Base-by-base conservation (phyloP, 2,888 invertebrate genomes). In the Drosophila anomalata region DNA sequence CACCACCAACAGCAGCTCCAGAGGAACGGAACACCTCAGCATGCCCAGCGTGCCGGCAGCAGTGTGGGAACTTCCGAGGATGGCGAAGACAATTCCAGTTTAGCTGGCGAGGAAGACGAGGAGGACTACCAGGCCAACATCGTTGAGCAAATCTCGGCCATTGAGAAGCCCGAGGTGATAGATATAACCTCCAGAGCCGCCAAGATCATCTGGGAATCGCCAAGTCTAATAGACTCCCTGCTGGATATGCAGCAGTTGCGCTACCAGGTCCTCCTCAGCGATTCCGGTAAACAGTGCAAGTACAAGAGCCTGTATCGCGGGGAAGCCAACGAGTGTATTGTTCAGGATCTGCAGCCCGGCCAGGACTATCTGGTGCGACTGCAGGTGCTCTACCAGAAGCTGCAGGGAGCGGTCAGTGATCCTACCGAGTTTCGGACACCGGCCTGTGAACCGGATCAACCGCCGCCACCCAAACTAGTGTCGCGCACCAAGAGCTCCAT, bases 301-400 rank as follows among this genome's bases (percentile, higher is more conserved):
- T 97, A 96, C 92, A 96, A 96, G 92, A 95, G 95, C 72, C 95
- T 97, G 76, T 97, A 96, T 91, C 95, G 94, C 79, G 96, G 97
- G 50, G 93, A 94, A 76, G 95, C 95, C 31, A 93, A 95, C 62
- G 95, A 95, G 47, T 96, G 96, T 92, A 94, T 95, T 81, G 95
- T 97, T 73, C 95, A 96, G 90, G 97, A 97, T 92, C 93, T 97
- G 86, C 94, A 95, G 90, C 97, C 97, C 12, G 96, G 96, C n/a
- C 95, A 96, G 90, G 96, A 96, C 90, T 97, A 97, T 92, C 94
- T 95, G 68, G 95, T 97, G 78, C 95, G 96, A 87, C 93, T 96
- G 76, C 95, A 95, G 91, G 96, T 96, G 79, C 91, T 91, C 76
- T 92, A 96, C 73, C 96, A 96, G 76, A 95, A 95, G 89, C 90